Base-by-base conservation (phyloP, 2,113 vertebrate genomes). In the Pseudois nayaur region DNA sequence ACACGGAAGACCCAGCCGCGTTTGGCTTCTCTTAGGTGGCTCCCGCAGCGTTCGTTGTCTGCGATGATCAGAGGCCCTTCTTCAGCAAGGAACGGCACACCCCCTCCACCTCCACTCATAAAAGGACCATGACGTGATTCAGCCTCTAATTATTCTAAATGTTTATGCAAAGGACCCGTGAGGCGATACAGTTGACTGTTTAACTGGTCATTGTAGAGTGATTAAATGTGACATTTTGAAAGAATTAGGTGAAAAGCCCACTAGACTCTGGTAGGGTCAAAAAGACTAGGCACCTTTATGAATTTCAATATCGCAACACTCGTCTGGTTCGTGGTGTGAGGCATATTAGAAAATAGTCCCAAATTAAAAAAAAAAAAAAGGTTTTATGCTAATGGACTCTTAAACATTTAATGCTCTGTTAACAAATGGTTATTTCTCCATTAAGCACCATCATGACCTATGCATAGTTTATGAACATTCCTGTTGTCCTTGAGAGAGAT, bases 371-470 rank as follows among this genome's bases (percentile, higher is more conserved):
- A 95, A 96, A 95, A 94, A 95, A 40, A 95, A 95, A 95, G 60
- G 64, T 84, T 94, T 97, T 97, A 97, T 97, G 95, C 85, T 98
- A 98, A 98, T 98, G 94, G 96, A 62, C 97, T 97, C 96, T 98
- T 98, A 98, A 98, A 98, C 97, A 98, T 98, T 98, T 98, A 98
- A 97, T 98, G 96, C 97, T 98, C 97, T 98, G 97, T 97, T 98
- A 98, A 97, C 97, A 98, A 98, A 98, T 97, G 96, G 97, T 96
- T 98, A 96, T 98, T 97, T 97, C 95, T 96, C 97, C 97, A 98
- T 98, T 97, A 98, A 98, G 98, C 52, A 87, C 97, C 96, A 96
- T 97, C 96, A 94, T 83, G 97, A 97, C 97, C 98, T 97, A 95
- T 98, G 96, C 98, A 98, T 98, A 98, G 85, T 98, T 98, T 97